A percentile compares a stretch with the other conserved stretches of the same genome.
Evolutionary conservation across 2,888 invertebrate genomes (phyloP).

Genomic region (Epicampocera succincta): DNA sequence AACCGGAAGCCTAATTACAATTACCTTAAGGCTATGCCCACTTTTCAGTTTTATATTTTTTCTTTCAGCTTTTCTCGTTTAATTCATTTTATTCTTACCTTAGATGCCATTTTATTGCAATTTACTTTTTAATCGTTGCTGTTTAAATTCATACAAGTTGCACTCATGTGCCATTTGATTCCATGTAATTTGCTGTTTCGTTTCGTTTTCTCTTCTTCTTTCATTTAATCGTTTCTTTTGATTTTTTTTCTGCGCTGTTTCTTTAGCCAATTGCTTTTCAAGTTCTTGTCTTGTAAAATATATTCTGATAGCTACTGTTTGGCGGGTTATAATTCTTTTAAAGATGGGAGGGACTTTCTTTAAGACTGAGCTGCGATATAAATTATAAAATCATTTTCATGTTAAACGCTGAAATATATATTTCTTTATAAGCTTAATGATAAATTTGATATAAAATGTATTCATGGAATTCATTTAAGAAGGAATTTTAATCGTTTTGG

Average conservation of each 20-base stretch:
- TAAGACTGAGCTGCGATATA: constrained; percentile 55
- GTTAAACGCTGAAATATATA: constrained; percentile 60
- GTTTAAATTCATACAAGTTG: constrained; percentile 53
- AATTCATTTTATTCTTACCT: constrained; percentile 32
- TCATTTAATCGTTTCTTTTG: constrained; percentile 50
- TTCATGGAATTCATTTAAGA: constrained; percentile 34
- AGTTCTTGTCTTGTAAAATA: constrained; percentile 70
- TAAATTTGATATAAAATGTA: constrained; percentile 41
- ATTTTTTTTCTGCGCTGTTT: background rate
- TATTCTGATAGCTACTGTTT: constrained; percentile 70
- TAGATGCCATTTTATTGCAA: constrained; percentile 65
- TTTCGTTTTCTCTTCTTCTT: constrained; percentile 33
- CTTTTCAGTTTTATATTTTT: constrained; percentile 45
- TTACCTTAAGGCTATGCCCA: constrained; percentile 69
- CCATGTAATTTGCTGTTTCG: constrained; percentile 54
- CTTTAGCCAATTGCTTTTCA: constrained; percentile 63
- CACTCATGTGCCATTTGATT: constrained; percentile 65
- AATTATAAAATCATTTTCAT: constrained; percentile 69
- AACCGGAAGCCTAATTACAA: constrained; percentile 73
- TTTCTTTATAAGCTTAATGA: constrained; percentile 43
- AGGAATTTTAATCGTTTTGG: constrained; percentile 32
- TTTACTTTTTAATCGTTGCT: constrained; percentile 66
- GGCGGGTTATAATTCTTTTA: constrained; percentile 67
- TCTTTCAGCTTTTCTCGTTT: constrained; percentile 27
- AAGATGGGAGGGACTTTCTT: constrained; percentile 57